Conservation (phyloP, 2,113 vertebrate genomes). For the Puffinus mauretanicus region DNA sequence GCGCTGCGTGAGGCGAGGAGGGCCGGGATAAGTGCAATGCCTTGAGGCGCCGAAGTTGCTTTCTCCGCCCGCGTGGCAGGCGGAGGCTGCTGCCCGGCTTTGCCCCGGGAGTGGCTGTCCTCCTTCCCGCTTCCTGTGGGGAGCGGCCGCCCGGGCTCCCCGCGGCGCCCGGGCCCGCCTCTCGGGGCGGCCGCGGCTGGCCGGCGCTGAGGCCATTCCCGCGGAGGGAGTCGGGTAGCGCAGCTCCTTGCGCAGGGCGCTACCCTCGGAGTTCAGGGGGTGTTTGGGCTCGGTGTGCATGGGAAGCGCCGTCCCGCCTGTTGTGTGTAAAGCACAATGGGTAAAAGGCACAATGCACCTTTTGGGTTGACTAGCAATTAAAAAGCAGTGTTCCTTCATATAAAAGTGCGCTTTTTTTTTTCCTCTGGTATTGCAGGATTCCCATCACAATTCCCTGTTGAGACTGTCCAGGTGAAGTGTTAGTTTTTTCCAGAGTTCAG, state of each 20-base stretch:
- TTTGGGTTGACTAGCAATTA: neutral
- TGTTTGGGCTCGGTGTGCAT: neutral
- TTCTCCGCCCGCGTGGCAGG: too few relatives aligned
- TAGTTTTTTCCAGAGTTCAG: neutral
- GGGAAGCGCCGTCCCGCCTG: accelerated
- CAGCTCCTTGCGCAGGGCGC: too few relatives aligned
- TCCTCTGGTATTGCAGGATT: neutral
- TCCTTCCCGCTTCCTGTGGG: neutral
- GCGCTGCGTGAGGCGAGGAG: neutral
- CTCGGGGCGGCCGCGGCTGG: neutral
- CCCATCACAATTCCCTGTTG: neutral
- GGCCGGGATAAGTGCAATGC: neutral
- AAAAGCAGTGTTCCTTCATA: neutral
- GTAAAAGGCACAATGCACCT: accelerated
- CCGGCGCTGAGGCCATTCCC: neutral
- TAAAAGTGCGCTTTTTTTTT: too few relatives aligned
- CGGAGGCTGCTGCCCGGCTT: neutral
- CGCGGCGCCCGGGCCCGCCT: too few relatives aligned
- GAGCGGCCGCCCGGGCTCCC: neutral
- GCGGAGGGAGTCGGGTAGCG: too few relatives aligned
- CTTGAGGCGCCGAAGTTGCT: too few relatives aligned
- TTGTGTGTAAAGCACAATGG: accelerated
- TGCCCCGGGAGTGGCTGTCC: neutral
- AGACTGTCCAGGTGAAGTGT: neutral
- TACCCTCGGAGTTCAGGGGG: neutral